Conservation (phyloP, 2,797 vertebrate species). For the Fistularia tabacaria region DNA sequence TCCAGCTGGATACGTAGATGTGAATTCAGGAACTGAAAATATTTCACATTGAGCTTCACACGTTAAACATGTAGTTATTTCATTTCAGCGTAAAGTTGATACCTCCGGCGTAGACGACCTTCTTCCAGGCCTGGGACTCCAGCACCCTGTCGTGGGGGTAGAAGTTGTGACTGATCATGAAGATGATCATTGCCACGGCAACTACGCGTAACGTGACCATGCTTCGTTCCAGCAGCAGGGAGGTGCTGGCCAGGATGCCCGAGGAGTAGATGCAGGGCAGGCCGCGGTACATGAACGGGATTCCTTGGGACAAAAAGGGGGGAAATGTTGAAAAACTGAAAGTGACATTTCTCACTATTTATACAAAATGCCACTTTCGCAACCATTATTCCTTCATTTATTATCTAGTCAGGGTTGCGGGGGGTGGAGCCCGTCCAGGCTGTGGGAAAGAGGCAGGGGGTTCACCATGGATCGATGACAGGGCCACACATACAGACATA, state of each 20-base stretch:
- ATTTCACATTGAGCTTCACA: no score
- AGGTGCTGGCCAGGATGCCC: conserved; percentile 82
- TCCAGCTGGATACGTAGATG: no score
- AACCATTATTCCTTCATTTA: no score
- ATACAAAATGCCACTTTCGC: no score
- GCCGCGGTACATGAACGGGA: conserved; percentile 86
- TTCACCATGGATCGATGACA: no score
- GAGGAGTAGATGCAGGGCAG: conserved; percentile 89
- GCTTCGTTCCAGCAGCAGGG: conserved; percentile 79
- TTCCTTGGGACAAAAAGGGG: conserved; percentile 60
- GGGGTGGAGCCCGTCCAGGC: no score
- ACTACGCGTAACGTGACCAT: conserved; percentile 72
- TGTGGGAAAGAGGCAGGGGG: no score
- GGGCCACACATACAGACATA: no score
- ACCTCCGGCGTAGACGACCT: conserved; percentile 87
- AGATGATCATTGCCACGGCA: conserved; percentile 83
- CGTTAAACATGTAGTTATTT: no score
- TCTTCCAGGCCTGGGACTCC: conserved; percentile 94
- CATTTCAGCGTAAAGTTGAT: conserved; percentile 1
- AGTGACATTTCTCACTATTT: no score
- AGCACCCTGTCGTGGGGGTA: conserved; percentile 90
- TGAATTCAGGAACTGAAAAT: no score
- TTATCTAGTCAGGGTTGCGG: no score
- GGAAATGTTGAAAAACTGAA: not conserved
- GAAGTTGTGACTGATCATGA: conserved; percentile 87